Evolutionary conservation across 2,113 vertebrate species (phyloP), one percentile per base, ranked within the genome.

Genomic region (Cochlearius cochlearius): DNA sequence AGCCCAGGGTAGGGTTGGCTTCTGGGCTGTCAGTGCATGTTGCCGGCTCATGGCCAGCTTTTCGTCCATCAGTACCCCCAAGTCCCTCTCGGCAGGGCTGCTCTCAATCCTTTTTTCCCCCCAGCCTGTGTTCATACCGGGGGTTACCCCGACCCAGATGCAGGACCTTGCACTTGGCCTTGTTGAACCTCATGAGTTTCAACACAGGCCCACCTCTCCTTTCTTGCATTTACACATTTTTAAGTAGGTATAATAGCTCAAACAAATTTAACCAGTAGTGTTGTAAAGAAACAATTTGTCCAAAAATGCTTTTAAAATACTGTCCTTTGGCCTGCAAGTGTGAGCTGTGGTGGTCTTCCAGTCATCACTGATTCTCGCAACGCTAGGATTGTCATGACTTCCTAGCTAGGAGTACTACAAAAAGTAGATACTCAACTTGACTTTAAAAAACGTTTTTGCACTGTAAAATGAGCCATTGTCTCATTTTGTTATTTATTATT

Each of bases 311-410:
- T 75, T 68, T 67, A 7, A 58, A 62, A 23, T 55, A 21, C 6
- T 34, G 29, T 49, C 4, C 53, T 50, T 62, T 92, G 26, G 83
- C 80, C n/a, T 55, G 19, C 22, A 76, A 58, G 16, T 29, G 17
- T 60, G 53, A 80, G 16, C 25, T 63, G 18, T 52, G 45, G 20
- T 86, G 5, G 2, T 39, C 63, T 62, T 56, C 29, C 50, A 12
- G 18, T 64, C 0, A 0, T 58, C 38, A 15, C 17, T 53, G 26
- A 52, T 32, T 56, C 26, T 52, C 1, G 4, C 52, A 10, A 1
- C 30, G 3, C 12, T 6, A 15, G 21, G 29, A 39, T 72, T 21
- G 23, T 50, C 25, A 4, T 45, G 38, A 39, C 21, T 85, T 20
- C 53, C 11, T 49, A 32, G 47, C 38, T 30, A 49, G 10, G 21